These are phyloP conservation scores for Carterocephalus palaemon DNA, from an alignment of 2,888 invertebrate genomes.

Conservation along the genomic window DNA sequence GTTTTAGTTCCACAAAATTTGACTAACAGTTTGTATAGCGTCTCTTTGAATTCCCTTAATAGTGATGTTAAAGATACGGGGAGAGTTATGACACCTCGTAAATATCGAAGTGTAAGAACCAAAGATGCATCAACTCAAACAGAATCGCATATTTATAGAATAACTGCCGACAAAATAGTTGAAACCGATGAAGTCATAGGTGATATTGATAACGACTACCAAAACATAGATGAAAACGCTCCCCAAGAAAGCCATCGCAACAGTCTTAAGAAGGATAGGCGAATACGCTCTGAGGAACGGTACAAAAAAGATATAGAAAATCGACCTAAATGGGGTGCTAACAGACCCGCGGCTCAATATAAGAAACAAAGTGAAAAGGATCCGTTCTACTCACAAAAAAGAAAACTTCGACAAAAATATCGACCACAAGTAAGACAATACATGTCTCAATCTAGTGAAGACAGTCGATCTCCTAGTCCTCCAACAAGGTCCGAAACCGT, in stretches of 20 bases:
- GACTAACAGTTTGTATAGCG: slow-evolving; percentile 63
- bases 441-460: slow-evolving; percentile 80
- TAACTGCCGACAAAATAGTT: slow-evolving; percentile 50
- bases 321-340: slow-evolving; percentile 87
- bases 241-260: slow-evolving; percentile 71
- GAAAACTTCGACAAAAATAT: slow-evolving; percentile 82
- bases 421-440: slow-evolving; percentile 78
- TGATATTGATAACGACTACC: slow-evolving; percentile 74
- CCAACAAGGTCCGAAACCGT: slow-evolving; percentile 57
- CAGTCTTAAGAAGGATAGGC: slow-evolving; percentile 72
- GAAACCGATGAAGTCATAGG: slow-evolving; percentile 59
- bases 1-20: slow-evolving; percentile 77
- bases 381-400: slow-evolving; percentile 86
- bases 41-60: slow-evolving; percentile 63
- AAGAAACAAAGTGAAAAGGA: slow-evolving; percentile 94
- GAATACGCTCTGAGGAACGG: slow-evolving; percentile 75
- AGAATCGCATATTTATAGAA: slow-evolving; percentile 58
- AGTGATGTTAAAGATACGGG: slow-evolving; percentile 55
- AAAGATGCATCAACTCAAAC: slow-evolving; percentile 86
- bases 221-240: slow-evolving; percentile 72
- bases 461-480: slow-evolving; percentile 80
- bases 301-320: slow-evolving; percentile 80
- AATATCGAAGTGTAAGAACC: slow-evolving; percentile 67
- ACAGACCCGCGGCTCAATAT: slow-evolving; percentile 88
- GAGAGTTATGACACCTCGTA: slow-evolving; percentile 67